Evolutionary conservation across 2,113 vertebrate genomes (phyloP), one percentile per base, ranked within the genome.

Genomic region (Pachypanchax playfairii): DNA sequence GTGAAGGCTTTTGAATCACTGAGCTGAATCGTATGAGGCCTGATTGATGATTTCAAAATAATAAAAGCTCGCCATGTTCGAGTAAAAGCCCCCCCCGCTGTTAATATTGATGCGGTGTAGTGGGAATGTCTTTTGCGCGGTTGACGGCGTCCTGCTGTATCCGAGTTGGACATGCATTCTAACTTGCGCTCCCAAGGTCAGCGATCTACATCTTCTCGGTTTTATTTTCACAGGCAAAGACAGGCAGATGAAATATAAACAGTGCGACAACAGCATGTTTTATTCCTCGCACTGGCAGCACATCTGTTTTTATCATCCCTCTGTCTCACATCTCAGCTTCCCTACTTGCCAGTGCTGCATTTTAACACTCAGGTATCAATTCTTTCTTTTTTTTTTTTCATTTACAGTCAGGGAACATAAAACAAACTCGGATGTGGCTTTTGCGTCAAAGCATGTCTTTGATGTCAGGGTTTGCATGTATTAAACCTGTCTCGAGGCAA

Each of bases 31-130:
- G 79, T 74, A 84, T 84, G 67, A 77, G 33, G 33, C 29, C 60
- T 66, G 80, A 80, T 78, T 73, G 69, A 76, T 78, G 71, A 81
- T 81, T 69, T 57, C 26, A 49, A 8, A 50, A 48, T 41, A 48
- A 50, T 28, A 52, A 54, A 62, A 15, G 10, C 41, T 56, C 39
- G 59, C 2, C 0, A 58, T 46, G 65, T 55, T 57, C 1, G 33
- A 57, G 51, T 20, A 31, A 41, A 28, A 73, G 61, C 67, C 36
- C 42, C 36, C 42, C 79, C 75, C 43, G 69, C 70, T 80, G 75
- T 36, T 52, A 2, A 36, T 58, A 69, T 57, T 66, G 59, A 58
- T 81, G 70, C 52, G 38, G 44, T 59, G 47, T 61, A 58, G 58
- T 58, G 9, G 53, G 72, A 71, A 55, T 71, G 49, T 46, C 42